Percentiles rank a stretch among this genome's conserved stretches.
Conservation (phyloP, 2,797 vertebrate genomes). For the Halcyon smyrnensis region DNA sequence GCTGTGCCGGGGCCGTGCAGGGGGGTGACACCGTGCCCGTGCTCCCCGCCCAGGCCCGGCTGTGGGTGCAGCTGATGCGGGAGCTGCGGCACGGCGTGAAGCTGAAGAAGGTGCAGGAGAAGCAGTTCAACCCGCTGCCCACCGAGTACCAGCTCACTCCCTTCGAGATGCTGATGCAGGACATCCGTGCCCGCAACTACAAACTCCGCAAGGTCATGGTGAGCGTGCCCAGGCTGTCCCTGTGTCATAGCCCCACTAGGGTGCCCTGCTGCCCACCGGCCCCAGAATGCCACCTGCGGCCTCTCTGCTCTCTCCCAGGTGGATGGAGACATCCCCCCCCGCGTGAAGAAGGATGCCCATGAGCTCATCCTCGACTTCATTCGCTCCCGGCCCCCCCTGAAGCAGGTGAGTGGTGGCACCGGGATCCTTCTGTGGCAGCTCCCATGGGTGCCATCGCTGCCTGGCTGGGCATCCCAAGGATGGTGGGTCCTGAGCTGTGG, state of each 20-base stretch:
- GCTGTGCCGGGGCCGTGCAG: fast-evolving
- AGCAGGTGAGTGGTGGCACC: constrained; percentile 79
- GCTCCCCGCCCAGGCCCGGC: constrained; percentile 81
- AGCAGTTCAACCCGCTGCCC: constrained; percentile 91
- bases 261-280: fast-evolving
- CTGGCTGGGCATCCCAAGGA: not conserved
- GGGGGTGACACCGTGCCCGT: fast-evolving
- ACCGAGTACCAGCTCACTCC: constrained; percentile 96
- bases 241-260: not conserved
- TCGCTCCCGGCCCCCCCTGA: constrained; percentile 92
- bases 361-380: constrained; percentile 96
- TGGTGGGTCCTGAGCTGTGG: fast-evolving
- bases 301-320: constrained; percentile 78
- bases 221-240: constrained; percentile 1
- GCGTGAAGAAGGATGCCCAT: constrained; percentile 91
- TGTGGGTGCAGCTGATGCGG: constrained; percentile 98
- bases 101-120: constrained; percentile 95
- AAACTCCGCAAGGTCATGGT: constrained; percentile 98
- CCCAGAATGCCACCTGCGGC: fast-evolving
- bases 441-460: not conserved
- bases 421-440: fast-evolving
- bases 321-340: constrained; percentile 88
- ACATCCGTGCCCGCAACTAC: constrained; percentile 91
- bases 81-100: constrained; percentile 94
- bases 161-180: constrained; percentile 99